Evolutionary conservation across 2,797 vertebrate genomes (phyloP), one percentile per base, ranked within the genome.

Genomic region (Babyrousa celebensis): DNA sequence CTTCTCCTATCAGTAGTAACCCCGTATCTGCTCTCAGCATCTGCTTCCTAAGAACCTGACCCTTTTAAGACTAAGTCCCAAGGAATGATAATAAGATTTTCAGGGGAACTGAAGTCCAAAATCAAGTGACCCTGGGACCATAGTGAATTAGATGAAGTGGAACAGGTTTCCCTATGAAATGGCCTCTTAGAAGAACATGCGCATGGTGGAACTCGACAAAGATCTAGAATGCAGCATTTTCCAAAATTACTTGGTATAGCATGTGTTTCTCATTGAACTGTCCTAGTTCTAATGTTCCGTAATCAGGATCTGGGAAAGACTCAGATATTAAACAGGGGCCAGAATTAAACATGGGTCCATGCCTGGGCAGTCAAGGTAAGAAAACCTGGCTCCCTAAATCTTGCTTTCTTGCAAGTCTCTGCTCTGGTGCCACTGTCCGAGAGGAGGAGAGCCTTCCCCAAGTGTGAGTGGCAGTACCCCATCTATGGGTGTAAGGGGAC

Each of bases 391-490:
- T 60, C 32, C 27, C 43, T n/a, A 72, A 16, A 54, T 43, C 18
- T 25, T 40, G 54, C 56, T 70, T 74, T 75, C 43, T 82, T 27
- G 70, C 14, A 62, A 58, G n/a, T 71, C 54, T 93, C 58, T 71
- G 43, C 18, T 23, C 29, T 29, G 8, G 43, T 65, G 43, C 9
- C 21, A 78, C 85, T 58, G 36, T 43, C 29, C 0, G 0, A 15
- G 71, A 58, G 32, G 23, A 74, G 21, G 43, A 82, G n/a, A 71
- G 3, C 32, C 9, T 54, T 65, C 16, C 9, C 40, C 48, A 23
- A n/a, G 40, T 36, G 11, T 6, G 5, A 32, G 27, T 9, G 21
- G 52, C 0, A 0, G 32, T 9, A 23, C 4, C 10, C 23, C 17
- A 77, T 43, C n/a, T 36, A 18, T 3, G 6, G 67, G n/a, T 8